Conservation (phyloP, 2,797 vertebrate genomes). For the Oryzias dopingdopingensis region DNA sequence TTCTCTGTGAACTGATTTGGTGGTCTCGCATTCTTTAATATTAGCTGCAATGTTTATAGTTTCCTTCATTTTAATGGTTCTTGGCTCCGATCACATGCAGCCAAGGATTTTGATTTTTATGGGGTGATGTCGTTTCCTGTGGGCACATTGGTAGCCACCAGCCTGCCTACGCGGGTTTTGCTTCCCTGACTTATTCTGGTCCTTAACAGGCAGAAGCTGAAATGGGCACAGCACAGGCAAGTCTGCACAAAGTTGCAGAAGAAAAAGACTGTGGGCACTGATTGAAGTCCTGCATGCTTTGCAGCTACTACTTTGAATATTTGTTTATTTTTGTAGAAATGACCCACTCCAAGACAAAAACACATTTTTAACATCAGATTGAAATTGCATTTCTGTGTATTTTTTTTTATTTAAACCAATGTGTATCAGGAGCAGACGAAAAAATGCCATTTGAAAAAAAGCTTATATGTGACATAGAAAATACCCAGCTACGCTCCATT, state of each 20-base stretch:
- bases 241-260: slow-evolving; percentile 16
- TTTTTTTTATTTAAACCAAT: too few species aligned
- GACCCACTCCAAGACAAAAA: too few species aligned
- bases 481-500: too few species aligned
- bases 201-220: slow-evolving; percentile 52
- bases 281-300: slow-evolving; percentile 44
- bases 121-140: slow-evolving; percentile 66
- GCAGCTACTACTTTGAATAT: slow-evolving; percentile 45
- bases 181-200: slow-evolving; percentile 32
- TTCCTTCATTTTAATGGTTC: slow-evolving; percentile 49
- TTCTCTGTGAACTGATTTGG: slow-evolving; percentile 36
- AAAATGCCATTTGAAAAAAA: too few species aligned
- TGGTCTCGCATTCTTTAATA: slow-evolving; percentile 44
- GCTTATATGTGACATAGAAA: too few species aligned
- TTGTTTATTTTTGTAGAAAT: slow-evolving; percentile 19
- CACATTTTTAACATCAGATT: too few species aligned
- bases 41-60: slow-evolving; percentile 53
- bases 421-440: too few species aligned
- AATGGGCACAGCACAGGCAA: slow-evolving; percentile 12
- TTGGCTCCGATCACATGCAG: slow-evolving; percentile 46
- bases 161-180: slow-evolving; percentile 18
- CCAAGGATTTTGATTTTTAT: slow-evolving; percentile 51
- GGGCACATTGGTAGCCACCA: slow-evolving; percentile 31
- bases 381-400: too few species aligned
- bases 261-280: slow-evolving; percentile 36